A percentile compares a stretch with the other conserved stretches of the same genome.
phyloP scores from a whole-genome alignment of 2,888 invertebrate species.

The Drosophila paucipuncta region DNA sequence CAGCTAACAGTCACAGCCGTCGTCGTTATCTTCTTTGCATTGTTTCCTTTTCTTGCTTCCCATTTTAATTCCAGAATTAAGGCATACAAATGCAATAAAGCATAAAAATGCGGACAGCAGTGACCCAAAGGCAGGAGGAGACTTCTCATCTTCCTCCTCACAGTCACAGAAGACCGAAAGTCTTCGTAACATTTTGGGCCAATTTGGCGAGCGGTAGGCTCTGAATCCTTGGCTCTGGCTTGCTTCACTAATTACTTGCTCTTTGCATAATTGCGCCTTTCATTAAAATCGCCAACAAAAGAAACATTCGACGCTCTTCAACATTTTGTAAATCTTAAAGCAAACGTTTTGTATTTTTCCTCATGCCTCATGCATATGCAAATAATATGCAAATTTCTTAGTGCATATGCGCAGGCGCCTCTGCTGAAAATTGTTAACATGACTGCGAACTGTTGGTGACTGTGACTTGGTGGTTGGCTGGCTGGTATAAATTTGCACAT shows the following conservation, averaged over 20 bases:
- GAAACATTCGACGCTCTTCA: conserved; percentile 13
- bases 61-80: conserved; percentile 64
- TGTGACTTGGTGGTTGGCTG: conserved; percentile 9
- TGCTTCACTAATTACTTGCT: conserved; percentile 74
- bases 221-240: conserved; percentile 25
- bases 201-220: conserved; percentile 14
- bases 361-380: conserved; percentile 74
- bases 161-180: background rate
- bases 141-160: background rate
- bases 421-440: conserved; percentile 13
- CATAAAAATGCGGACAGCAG: conserved; percentile 46
- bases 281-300: conserved; percentile 61
- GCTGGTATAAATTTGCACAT: conserved; percentile 46
- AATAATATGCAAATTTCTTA: conserved; percentile 70
- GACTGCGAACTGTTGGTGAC: conserved; percentile 9
- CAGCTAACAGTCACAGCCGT: conserved; percentile 48
- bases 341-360: conserved; percentile 48
- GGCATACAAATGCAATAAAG: conserved; percentile 78
- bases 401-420: conserved; percentile 67
- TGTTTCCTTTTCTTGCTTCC: conserved; percentile 57
- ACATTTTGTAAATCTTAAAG: conserved; percentile 68
- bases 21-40: conserved; percentile 35
- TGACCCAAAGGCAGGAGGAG: background rate
- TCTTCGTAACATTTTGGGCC: conserved; percentile 30
- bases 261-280: conserved; percentile 77